These are phyloP conservation scores for Andrena haemorrhoa DNA, from an alignment of 2,888 invertebrate species.

Conservation along the genomic window DNA sequence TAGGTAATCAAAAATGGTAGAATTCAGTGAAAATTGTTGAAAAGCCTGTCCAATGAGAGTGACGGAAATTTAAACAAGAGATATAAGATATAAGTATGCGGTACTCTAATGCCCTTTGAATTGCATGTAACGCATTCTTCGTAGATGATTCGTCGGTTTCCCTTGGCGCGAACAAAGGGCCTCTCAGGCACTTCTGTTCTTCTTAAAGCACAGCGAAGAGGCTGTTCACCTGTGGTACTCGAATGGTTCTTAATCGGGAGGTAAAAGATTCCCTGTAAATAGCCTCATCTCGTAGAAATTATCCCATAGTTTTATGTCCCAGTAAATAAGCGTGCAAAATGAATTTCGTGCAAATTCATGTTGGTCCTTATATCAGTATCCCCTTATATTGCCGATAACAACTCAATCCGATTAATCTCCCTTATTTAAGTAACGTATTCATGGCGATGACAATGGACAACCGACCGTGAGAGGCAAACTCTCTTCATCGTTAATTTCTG, in stretches of 20 bases:
- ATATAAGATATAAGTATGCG: neutral
- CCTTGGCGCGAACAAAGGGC: slow-evolving; percentile 39
- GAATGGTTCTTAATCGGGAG: slow-evolving; percentile 23
- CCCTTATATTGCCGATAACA: neutral
- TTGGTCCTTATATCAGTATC: too few relatives aligned
- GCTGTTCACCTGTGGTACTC: slow-evolving; percentile 39
- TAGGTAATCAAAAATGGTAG: neutral
- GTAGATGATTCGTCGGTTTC: slow-evolving; percentile 29
- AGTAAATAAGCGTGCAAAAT: neutral
- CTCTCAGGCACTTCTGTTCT: slow-evolving; percentile 44
- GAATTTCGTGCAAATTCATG: neutral
- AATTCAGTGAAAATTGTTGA: neutral
- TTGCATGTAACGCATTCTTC: slow-evolving; percentile 25
- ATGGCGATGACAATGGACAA: neutral
- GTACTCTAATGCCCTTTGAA: slow-evolving; percentile 27
- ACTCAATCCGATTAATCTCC: neutral
- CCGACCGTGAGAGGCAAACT: neutral
- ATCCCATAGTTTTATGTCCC: neutral
- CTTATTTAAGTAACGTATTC: neutral
- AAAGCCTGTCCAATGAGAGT: neutral
- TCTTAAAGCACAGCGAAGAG: slow-evolving; percentile 38
- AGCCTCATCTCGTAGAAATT: neutral
- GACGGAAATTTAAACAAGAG: neutral
- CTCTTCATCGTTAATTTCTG: slow-evolving; percentile 25
- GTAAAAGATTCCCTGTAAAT: slow-evolving; percentile 20